Base-by-base conservation (phyloP, 2,113 vertebrate genomes). In the Phoenicopterus ruber region DNA sequence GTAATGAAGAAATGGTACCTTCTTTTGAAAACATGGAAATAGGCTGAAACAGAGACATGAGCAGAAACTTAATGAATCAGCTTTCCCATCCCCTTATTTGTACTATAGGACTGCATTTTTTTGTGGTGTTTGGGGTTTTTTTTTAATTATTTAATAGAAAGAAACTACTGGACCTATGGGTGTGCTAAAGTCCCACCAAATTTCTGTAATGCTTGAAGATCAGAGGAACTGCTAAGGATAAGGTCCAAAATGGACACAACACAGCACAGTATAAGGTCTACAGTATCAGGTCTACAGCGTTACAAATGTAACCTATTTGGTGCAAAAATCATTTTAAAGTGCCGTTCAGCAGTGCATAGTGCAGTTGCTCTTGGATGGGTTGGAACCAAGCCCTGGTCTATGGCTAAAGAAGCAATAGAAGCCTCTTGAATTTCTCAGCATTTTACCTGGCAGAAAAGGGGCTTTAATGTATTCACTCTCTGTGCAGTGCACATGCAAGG, bases 161-260 rank as follows among this genome's bases (percentile, higher is more conserved):
- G 21, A 65, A 86, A 20, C 6, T 42, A 10, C 7, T 34, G 6
- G 7, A 54, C 5, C 22, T 58, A 2, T 8, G 0, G 0, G 0
- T 44, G 15, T 47, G 9, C 15, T 61, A 3, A 52, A 47, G 3
- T 57, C 8, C 3, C 8, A 44, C 10, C 2, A 40, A 67, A 83
- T 25, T 61, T 70, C 6, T 19, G 3, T 54, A 36, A 17, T 13
- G 1, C 13, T 47, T 61, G 22, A 61, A 16, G 40, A 18, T 5
- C 54, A 28, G 2, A 65, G 13, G 55, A 57, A 38, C 32, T 61
- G 7, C n/a, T 82, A 34, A 54, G 28, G 31, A 79, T 24, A 49
- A 63, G 13, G 12, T 59, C 4, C 25, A 72, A n/a, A 93, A 55
- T 29, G 9, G 13, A 52, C 7, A 28, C 11, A 49, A 5, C 5